phyloP scores from a whole-genome alignment of 2,888 invertebrate genomes.

The Perdita meconis region DNA sequence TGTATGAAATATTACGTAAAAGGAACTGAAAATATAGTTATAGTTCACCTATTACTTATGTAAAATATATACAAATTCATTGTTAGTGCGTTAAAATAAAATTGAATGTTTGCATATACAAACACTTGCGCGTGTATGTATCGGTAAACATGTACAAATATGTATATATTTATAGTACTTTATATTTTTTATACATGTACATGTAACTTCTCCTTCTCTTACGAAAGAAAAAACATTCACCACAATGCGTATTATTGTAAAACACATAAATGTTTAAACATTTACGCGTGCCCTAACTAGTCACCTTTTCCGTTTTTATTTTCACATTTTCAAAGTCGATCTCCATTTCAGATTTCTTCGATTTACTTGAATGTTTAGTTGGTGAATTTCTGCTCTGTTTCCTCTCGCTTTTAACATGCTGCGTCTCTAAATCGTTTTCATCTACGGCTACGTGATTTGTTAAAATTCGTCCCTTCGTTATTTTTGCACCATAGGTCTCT shows the following conservation, averaged over 20 bases:
- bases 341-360: not conserved
- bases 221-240: not conserved
- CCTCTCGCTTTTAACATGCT: not conserved
- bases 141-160: constrained; percentile 8
- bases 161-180: constrained; percentile 4
- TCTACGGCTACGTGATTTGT: not conserved
- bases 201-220: not conserved
- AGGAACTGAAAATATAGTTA: not conserved
- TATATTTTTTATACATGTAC: not conserved
- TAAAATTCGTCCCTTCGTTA: constrained; percentile 29
- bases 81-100: constrained; percentile 10
- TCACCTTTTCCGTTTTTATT: constrained; percentile 39
- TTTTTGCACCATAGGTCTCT: not conserved
- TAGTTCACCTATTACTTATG: constrained; percentile 5
- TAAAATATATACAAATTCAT: constrained; percentile 30
- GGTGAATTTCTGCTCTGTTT: constrained; percentile 2
- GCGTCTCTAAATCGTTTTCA: not conserved
- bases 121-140: constrained; percentile 1
- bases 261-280: not conserved
- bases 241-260: not conserved
- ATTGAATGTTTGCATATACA: not conserved
- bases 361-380: constrained; percentile 13
- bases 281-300: constrained; percentile 7
- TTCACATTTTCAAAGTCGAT: constrained; percentile 32
- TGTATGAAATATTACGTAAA: not conserved